Evolutionary conservation across 23 tunicate genomes (phyloP), one percentile per base, ranked within the genome.

Genomic region (Clavelina lepadiformis): DNA sequence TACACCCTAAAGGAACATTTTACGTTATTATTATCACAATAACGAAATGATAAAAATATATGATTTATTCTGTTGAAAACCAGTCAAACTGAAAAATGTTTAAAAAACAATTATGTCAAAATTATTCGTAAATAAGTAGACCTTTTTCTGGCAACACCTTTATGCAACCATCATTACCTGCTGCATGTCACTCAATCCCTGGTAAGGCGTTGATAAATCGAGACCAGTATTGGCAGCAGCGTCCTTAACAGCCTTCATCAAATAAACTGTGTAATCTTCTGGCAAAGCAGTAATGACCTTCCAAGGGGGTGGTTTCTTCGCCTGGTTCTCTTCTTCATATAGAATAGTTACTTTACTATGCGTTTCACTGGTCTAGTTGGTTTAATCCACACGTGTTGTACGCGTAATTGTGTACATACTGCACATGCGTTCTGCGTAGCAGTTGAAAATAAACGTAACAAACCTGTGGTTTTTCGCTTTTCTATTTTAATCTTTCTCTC

Each of bases 261-360:
- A 33, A 34, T 59, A 32, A 2, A 87, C 70, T 21, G 73, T 59
- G 63, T 73, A 53, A 61, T 87, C 96, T 68, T 87, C 96, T 0
- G 96, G 86, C 20, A 87, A 73, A 15, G 65, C 41, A 5, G 60
- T 56, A 25, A 24, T 49, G 47, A 70, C 76, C 34, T 36, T 51
- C 96, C 96, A 87, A 3, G 46, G 26, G 20, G 57, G 72, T 11
- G 49, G 49, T 26, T 66, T 66, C 72, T 66, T 66, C 3, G 26
- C 19, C 3, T 41, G 13, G 49, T 15, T 41, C 49, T 41, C 49
- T 15, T 41, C 49, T 41, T 41, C 49, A 41, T 41, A 15, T 41
- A 8, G 49, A 41, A 41, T 8, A 41, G 49, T 41, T 15, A 41
- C 49, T 11, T 8, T 41, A 8, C 49, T 15, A 11, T 41, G 15